Evolutionary conservation across 2,113 vertebrate species (phyloP), one percentile per base, ranked within the genome.

Genomic region (Oryzias melastigma): DNA sequence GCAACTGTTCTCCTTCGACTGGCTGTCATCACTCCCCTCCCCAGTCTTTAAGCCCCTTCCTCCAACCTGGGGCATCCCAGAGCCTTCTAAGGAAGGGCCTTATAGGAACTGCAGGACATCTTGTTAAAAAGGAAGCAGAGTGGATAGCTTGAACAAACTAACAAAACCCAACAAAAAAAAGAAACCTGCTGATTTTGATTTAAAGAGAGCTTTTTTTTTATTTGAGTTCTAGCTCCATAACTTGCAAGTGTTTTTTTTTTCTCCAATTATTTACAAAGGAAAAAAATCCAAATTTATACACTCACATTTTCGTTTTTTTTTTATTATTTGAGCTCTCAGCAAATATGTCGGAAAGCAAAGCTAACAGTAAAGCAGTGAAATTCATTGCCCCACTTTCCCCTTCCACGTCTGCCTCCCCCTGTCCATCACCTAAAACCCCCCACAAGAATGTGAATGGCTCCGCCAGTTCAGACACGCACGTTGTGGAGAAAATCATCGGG

Each of bases 391-490:
- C 94, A 5, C 78, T 65, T 53, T 77, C 94, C 7, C 90, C 89
- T 3, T 88, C 91, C 16, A 90, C 94, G 10, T 57, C 75, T 22
- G 5, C 25, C 51, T 84, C 85, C 50, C 86, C 89, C 40, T 87
- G 85, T 46, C 92, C 91, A 8, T 93, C 94, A 35, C 35, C 83
- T 71, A 90, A 56, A 79, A 86, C 81, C 88, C 93, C 55, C 27
- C 92, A 92, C 8, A 91, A 91, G 73, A 94, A 95, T 84, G 94
- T 96, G 89, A 98, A 97, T 68, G 93, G 94, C 53, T 91, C 95
- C 19, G 68, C 84, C 50, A 95, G 95, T 88, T 98, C 95, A 43
- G 95, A 97, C 85, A 88, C 93, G 53, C 92, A 94, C 1, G 80
- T 94, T 17, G 93, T 90, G 22, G 95, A 94, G 69, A 92, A 91